A percentile compares a stretch with the other conserved stretches of the same genome.
phyloP scores from a whole-genome alignment of 1,140 invertebrate species.

The Goniozus legneri region DNA sequence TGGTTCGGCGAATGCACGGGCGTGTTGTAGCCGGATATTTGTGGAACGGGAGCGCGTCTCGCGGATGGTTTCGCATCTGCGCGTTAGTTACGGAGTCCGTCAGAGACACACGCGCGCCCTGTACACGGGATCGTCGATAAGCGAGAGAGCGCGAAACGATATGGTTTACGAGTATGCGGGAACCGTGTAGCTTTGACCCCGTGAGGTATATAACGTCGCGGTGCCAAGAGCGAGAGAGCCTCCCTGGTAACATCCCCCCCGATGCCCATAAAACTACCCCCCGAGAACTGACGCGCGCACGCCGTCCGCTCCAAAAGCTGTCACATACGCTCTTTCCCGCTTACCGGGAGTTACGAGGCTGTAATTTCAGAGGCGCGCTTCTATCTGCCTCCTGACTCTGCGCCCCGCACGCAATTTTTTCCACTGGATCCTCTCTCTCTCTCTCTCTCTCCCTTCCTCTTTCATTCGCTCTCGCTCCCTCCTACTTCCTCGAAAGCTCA shows the following conservation, averaged over 20 bases:
- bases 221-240: slow-evolving; percentile 19
- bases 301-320: slow-evolving; percentile 31
- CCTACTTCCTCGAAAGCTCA: too few species aligned
- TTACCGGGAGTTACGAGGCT: slow-evolving; percentile 42
- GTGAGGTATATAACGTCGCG: slow-evolving; percentile 29
- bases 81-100: too few species aligned
- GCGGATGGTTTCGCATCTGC: too few species aligned
- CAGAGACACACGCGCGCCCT: too few species aligned
- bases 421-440: slow-evolving; percentile 12
- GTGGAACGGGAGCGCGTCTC: too few species aligned
- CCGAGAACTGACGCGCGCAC: slow-evolving; percentile 22
- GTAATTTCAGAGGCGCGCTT: slow-evolving; percentile 35
- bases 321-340: slow-evolving; percentile 42
- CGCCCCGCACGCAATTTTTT: slow-evolving; percentile 10
- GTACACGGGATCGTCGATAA: background rate
- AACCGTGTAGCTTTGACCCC: slow-evolving; percentile 28
- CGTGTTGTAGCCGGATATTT: too few species aligned
- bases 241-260: slow-evolving; percentile 23
- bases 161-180: slow-evolving; percentile 33
- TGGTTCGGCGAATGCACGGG: too few species aligned
- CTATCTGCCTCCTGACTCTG: slow-evolving; percentile 24
- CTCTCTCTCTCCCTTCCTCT: slow-evolving; percentile 20
- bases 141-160: slow-evolving; percentile 4
- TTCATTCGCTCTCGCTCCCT: background rate
- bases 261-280: slow-evolving; percentile 34